These are phyloP conservation scores for Amyelois transitella DNA, from an alignment of 1,140 invertebrate species.

Conservation along the genomic window DNA sequence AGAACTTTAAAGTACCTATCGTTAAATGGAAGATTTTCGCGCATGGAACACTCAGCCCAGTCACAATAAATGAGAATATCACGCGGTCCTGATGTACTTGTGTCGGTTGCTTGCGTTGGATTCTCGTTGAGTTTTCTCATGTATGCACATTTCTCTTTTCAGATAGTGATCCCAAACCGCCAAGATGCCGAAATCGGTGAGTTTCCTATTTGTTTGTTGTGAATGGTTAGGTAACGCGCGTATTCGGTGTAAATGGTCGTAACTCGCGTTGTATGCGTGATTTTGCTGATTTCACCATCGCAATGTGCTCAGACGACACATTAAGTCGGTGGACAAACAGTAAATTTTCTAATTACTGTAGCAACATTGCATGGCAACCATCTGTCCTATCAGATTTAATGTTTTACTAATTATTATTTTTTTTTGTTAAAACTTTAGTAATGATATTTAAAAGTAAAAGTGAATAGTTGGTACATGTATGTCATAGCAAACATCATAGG, in stretches of 20 bases:
- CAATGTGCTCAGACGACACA: conserved; percentile 51
- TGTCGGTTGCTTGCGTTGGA: conserved; percentile 11
- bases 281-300: conserved; percentile 60
- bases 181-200: conserved; percentile 72
- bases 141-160: conserved; percentile 41
- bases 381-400: conserved; percentile 10
- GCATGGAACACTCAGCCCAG: conserved; percentile 20
- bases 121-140: conserved; percentile 26
- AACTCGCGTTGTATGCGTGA: conserved; percentile 11
- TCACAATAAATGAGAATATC: conserved; percentile 36
- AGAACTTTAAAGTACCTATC: conserved; percentile 10
- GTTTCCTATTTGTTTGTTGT: conserved; percentile 22
- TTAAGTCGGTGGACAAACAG: conserved; percentile 36
- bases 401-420: too few species aligned
- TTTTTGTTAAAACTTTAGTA: not conserved
- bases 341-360: conserved; percentile 13
- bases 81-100: conserved; percentile 23
- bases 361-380: not conserved
- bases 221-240: conserved; percentile 18
- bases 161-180: conserved; percentile 64
- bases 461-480: conserved; percentile 13
- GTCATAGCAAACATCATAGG: conserved; percentile 13
- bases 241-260: conserved; percentile 9
- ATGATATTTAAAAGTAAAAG: conserved; percentile 35
- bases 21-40: conserved; percentile 13